Percentiles rank a stretch among this genome's conserved stretches.
Evolutionary conservation across 2,888 invertebrate genomes (phyloP).

Genomic region (Argyresthia goedartella): DNA sequence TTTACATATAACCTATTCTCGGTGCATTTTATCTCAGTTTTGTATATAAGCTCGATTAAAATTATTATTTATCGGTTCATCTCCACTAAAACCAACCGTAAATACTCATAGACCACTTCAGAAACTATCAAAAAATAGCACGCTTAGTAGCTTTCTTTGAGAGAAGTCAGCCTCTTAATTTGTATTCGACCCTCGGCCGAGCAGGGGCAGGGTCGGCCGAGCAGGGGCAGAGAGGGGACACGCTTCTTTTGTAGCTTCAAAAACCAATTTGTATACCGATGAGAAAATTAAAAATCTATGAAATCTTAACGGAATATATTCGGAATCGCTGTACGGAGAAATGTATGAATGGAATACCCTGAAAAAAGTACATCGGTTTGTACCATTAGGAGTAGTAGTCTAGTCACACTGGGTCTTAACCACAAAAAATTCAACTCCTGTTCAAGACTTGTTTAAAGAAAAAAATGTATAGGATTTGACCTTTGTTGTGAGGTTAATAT

Average conservation of each 20-base stretch:
- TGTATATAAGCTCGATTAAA: not conserved
- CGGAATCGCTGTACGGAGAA: no score
- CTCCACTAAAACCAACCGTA: not conserved
- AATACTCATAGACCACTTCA: no score
- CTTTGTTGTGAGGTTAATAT: no score
- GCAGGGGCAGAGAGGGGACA: constrained; percentile 35
- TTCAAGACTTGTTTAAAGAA: no score
- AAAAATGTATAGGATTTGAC: no score
- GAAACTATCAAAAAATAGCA: constrained; percentile 44
- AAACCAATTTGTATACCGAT: constrained; percentile 63
- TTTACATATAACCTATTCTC: not conserved
- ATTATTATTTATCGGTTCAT: not conserved
- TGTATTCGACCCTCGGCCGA: constrained; percentile 55
- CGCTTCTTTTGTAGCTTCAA: constrained; percentile 57
- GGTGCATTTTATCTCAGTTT: not conserved
- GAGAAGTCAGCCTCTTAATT: constrained; percentile 53
- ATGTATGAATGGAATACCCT: no score
- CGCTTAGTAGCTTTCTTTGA: constrained; percentile 50
- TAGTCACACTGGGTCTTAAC: no score
- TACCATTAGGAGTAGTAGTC: no score
- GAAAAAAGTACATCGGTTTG: no score
- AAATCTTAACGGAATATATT: no score
- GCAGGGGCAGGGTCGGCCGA: no score
- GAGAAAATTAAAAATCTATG: constrained; percentile 63
- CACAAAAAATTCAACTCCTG: no score